phyloP scores from a whole-genome alignment of 35 echinoderm and acorn worm species.

The Ophioderma brevispina region DNA sequence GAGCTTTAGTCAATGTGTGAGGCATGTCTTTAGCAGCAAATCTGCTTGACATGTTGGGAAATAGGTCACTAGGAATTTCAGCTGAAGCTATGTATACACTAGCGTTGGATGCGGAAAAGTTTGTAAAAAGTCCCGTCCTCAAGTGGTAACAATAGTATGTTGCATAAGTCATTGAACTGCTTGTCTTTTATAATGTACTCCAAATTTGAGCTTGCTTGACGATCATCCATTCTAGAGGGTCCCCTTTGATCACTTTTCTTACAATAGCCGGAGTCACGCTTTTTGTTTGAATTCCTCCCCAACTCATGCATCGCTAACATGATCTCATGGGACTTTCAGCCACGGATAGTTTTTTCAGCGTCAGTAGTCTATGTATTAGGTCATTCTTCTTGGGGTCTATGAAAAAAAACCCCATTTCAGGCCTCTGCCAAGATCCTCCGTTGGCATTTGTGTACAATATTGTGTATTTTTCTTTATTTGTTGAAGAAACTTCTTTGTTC shows the following conservation, averaged over 20 bases:
- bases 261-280: neutral
- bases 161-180: neutral
- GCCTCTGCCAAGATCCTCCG: conserved; percentile 44
- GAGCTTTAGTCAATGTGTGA: neutral
- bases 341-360: neutral
- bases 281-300: neutral
- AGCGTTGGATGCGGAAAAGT: neutral
- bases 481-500: conserved; percentile 33
- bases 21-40: conserved; percentile 6
- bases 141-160: conserved; percentile 46
- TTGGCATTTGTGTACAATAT: conserved; percentile 32
- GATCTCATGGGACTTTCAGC: neutral
- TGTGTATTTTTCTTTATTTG: conserved; percentile 12
- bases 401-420: conserved; percentile 19
- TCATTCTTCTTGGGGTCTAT: neutral
- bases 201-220: neutral
- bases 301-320: neutral
- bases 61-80: neutral
- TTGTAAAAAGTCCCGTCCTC: conserved; percentile 29
- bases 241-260: neutral
- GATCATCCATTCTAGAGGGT: conserved; percentile 2
- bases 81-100: neutral
- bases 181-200: neutral
- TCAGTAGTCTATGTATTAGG: conserved; percentile 34
- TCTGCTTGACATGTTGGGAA: neutral